phyloP scores from a whole-genome alignment of 2,888 invertebrate species.

The Agrypnus murinus region DNA sequence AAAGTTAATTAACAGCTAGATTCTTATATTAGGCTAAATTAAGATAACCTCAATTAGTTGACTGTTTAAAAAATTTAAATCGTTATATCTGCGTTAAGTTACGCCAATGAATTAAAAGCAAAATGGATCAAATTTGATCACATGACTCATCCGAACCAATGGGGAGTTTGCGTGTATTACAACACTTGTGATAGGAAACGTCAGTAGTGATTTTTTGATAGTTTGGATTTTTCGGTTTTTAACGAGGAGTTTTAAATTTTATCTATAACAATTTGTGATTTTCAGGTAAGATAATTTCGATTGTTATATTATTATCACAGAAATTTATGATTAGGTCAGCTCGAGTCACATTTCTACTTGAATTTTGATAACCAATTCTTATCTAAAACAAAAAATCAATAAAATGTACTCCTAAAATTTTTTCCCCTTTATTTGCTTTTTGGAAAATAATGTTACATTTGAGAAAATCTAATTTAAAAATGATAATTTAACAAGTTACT shows the following conservation, averaged over 20 bases:
- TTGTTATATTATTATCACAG: too few species aligned
- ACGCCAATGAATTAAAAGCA: slow-evolving; percentile 10
- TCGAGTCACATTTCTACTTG: not conserved
- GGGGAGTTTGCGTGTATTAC: slow-evolving; percentile 61
- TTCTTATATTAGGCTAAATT: too few species aligned
- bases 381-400: slow-evolving; percentile 35
- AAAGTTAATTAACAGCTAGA: too few species aligned
- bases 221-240: slow-evolving; percentile 19
- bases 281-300: slow-evolving; percentile 30
- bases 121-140: slow-evolving; percentile 52
- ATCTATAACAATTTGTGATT: slow-evolving; percentile 25
- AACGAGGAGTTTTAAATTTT: slow-evolving; percentile 26
- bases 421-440: not conserved
- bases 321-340: too few species aligned
- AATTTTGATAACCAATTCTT: not conserved
- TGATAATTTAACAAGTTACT: not conserved
- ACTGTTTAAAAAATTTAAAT: too few species aligned
- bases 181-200: slow-evolving; percentile 57
- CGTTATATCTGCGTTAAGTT: too few species aligned
- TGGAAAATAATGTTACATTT: not conserved
- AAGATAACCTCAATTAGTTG: too few species aligned
- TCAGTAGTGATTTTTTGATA: slow-evolving; percentile 47
- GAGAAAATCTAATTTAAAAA: too few species aligned
- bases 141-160: slow-evolving; percentile 64
- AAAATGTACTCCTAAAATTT: not conserved